These are phyloP conservation scores for Trissolcus basalis DNA, from an alignment of 1,140 invertebrate genomes.

Conservation along the genomic window DNA sequence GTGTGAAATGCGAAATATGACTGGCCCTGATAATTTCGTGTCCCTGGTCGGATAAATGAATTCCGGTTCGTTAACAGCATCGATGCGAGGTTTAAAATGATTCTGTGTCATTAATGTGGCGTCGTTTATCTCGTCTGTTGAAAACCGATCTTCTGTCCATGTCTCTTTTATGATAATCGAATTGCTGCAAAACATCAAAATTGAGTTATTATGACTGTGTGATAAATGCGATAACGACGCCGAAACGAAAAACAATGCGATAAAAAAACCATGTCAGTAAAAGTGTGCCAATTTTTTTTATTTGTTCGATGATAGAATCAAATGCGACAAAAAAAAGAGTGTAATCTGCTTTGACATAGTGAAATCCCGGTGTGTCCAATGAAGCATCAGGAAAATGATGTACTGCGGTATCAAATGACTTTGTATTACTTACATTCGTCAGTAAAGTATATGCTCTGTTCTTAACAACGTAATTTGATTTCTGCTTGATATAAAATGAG, in stretches of 20 bases:
- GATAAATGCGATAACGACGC: too few species aligned
- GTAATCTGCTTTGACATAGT: conserved; percentile 24
- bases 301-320: background rate
- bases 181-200: too few species aligned
- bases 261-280: conserved; percentile 8
- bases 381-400: conserved; percentile 11
- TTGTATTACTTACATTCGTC: conserved; percentile 11
- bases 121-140: too few species aligned
- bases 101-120: too few species aligned
- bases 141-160: too few species aligned
- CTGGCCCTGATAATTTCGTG: too few species aligned
- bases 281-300: conserved; percentile 16
- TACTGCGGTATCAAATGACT: conserved; percentile 13
- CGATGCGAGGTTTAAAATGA: too few species aligned
- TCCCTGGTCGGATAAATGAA: too few species aligned
- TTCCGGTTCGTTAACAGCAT: too few species aligned
- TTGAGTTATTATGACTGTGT: too few species aligned
- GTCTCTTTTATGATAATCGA: too few species aligned
- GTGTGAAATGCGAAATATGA: too few species aligned
- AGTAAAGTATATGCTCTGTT: conserved; percentile 8
- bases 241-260: background rate
- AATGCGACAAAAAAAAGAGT: background rate
- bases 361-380: conserved; percentile 20
- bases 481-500: background rate
- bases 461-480: background rate